These are phyloP conservation scores for Trididemnum clinides DNA, from an alignment of 23 tunicate species.

Conservation along the genomic window DNA sequence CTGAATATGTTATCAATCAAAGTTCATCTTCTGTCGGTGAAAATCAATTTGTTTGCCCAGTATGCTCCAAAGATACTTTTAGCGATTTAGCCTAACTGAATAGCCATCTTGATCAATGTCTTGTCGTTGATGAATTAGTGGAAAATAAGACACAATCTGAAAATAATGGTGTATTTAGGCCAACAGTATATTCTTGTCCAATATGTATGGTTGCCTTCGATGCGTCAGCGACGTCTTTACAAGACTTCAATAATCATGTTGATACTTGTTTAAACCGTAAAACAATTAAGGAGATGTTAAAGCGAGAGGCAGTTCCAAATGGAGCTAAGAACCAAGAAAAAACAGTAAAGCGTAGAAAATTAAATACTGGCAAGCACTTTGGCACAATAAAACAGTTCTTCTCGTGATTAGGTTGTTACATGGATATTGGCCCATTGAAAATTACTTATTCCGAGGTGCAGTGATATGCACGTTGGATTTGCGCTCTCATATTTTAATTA, in stretches of 20 bases:
- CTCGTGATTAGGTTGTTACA: too few relatives aligned
- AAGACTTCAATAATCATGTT: slow-evolving; percentile 59
- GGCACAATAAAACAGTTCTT: slow-evolving; percentile 49
- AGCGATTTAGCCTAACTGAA: neutral
- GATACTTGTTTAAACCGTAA: slow-evolving; percentile 74
- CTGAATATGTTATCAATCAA: neutral
- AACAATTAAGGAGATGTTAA: slow-evolving; percentile 49
- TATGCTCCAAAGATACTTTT: neutral
- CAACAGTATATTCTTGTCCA: slow-evolving; percentile 47
- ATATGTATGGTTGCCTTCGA: slow-evolving; percentile 49
- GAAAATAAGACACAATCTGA: neutral
- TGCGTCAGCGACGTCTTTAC: slow-evolving; percentile 27
- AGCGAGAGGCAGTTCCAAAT: neutral
- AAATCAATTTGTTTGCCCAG: neutral
- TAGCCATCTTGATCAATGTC: slow-evolving; percentile 5
- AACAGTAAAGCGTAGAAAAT: slow-evolving; percentile 52
- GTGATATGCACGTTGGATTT: too few relatives aligned
- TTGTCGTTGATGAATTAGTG: neutral
- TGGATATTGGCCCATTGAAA: too few relatives aligned
- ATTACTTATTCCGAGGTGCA: too few relatives aligned
- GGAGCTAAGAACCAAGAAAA: neutral
- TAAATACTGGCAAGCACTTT: neutral
- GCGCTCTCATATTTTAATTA: too few relatives aligned
- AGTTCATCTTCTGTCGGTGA: neutral
- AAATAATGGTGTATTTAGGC: too few relatives aligned